A percentile compares a stretch with the other conserved stretches of the same genome.
Conservation (phyloP, 2,113 vertebrate species). For the Albula glossodonta region DNA sequence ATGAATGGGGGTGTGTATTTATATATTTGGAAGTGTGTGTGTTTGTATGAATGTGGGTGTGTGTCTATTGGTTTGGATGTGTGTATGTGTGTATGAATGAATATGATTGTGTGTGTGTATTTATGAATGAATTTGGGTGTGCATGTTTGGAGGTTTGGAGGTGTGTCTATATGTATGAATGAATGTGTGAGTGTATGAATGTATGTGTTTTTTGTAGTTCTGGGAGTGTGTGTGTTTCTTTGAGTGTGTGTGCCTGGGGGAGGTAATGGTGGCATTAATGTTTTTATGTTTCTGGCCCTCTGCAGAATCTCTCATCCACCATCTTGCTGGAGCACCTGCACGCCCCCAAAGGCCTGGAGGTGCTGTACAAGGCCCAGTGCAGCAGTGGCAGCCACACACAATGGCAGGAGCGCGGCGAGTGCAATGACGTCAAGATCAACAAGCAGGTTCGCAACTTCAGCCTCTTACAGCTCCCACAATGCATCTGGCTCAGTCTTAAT, state of each 20-base stretch:
- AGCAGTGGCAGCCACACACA: constrained; percentile 19
- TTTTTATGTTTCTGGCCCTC: not conserved
- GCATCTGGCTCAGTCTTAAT: not conserved
- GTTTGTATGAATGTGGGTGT: not conserved
- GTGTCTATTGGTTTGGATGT: not conserved
- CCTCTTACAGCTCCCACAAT: not conserved
- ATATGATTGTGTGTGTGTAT: not conserved
- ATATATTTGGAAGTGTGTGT: not conserved
- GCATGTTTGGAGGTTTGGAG: not conserved
- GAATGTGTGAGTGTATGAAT: not conserved
- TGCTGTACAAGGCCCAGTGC: constrained; percentile 67
- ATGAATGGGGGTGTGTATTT: not conserved
- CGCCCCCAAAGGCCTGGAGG: constrained; percentile 60
- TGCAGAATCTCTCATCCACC: constrained; percentile 70
- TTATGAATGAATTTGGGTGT: not conserved
- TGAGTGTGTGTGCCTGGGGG: not conserved
- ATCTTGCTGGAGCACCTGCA: constrained; percentile 68
- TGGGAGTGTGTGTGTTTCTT: not conserved
- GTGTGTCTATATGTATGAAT: not conserved
- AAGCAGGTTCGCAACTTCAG: constrained; percentile 55
- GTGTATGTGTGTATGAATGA: not conserved
- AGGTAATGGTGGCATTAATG: not conserved
- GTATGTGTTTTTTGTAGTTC: not conserved
- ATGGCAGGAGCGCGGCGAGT: constrained; percentile 50
- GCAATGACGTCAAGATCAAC: constrained; percentile 58